phyloP scores from a whole-genome alignment of 2,797 vertebrate species.

The Nyctibius grandis region DNA sequence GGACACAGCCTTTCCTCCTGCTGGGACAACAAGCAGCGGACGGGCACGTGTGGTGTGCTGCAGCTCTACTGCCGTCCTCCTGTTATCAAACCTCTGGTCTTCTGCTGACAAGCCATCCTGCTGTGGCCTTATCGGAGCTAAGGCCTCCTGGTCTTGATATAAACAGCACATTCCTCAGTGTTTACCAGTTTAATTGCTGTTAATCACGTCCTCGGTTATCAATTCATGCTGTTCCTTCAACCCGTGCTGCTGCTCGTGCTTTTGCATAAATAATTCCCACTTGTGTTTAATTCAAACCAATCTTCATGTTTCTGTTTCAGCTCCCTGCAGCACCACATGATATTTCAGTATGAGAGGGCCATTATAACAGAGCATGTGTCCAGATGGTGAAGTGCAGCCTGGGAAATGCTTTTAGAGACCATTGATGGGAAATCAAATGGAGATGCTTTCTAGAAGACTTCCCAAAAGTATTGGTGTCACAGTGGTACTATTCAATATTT shows the following conservation, averaged over 20 bases:
- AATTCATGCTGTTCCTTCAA: not conserved
- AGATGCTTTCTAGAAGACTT: not conserved
- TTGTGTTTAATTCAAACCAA: not conserved
- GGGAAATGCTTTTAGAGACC: not conserved
- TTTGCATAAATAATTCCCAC: not conserved
- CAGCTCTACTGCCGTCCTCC: not conserved
- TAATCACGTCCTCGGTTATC: not conserved
- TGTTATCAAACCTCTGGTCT: not conserved
- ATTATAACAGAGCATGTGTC: rapidly evolving
- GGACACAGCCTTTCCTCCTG: not conserved
- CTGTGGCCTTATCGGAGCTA: not conserved
- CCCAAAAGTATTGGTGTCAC: not conserved
- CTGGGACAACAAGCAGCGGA: not conserved
- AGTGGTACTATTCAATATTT: not conserved
- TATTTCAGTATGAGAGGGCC: rapidly evolving
- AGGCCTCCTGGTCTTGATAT: not conserved
- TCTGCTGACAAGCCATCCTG: not conserved
- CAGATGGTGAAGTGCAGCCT: not conserved
- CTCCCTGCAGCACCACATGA: not conserved
- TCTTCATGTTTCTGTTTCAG: not conserved
- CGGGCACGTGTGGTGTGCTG: not conserved
- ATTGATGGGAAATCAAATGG: not conserved
- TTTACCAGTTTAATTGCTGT: not conserved
- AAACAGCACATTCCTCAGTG: conserved; percentile 23
- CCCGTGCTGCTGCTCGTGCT: not conserved